phyloP scores from a whole-genome alignment of 2,113 vertebrate species.

The Lynx canadensis region DNA sequence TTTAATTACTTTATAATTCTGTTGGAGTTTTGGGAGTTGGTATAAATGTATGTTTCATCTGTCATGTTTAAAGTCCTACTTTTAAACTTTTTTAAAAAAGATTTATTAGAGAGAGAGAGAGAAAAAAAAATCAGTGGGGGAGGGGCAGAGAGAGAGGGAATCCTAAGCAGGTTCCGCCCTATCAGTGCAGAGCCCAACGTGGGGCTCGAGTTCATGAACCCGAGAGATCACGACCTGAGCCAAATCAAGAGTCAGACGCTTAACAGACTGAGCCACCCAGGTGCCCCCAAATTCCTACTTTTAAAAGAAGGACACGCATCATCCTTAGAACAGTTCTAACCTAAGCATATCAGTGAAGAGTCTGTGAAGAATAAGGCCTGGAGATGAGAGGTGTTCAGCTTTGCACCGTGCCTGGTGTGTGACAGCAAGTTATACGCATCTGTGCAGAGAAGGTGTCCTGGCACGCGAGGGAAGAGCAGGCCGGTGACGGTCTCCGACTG shows the following conservation, averaged over 20 bases:
- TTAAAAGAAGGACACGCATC: neutral
- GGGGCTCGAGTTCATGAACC: too few relatives aligned
- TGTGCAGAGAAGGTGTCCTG: neutral
- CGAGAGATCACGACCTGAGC: too few relatives aligned
- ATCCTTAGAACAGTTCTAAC: neutral
- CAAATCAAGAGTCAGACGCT: too few relatives aligned
- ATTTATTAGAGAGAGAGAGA: too few relatives aligned
- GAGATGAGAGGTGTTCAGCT: neutral
- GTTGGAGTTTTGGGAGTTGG: neutral
- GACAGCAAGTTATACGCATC: too few relatives aligned
- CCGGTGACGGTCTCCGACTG: neutral
- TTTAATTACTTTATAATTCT: neutral
- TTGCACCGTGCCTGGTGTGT: neutral
- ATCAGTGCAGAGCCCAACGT: too few relatives aligned
- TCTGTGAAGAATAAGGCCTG: neutral
- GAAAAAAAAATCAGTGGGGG: too few relatives aligned
- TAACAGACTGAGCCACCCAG: too few relatives aligned
- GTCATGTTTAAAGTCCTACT: neutral
- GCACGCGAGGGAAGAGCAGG: neutral
- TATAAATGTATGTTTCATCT: neutral
- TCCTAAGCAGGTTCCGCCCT: too few relatives aligned
- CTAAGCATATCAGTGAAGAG: neutral
- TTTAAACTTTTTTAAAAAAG: too few relatives aligned
- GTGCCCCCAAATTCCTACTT: neutral
- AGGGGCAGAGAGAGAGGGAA: too few relatives aligned